A percentile compares a stretch with the other conserved stretches of the same genome.
Conservation (phyloP, 2,113 vertebrate species). For the Brachyhypopomus occidentalis region DNA sequence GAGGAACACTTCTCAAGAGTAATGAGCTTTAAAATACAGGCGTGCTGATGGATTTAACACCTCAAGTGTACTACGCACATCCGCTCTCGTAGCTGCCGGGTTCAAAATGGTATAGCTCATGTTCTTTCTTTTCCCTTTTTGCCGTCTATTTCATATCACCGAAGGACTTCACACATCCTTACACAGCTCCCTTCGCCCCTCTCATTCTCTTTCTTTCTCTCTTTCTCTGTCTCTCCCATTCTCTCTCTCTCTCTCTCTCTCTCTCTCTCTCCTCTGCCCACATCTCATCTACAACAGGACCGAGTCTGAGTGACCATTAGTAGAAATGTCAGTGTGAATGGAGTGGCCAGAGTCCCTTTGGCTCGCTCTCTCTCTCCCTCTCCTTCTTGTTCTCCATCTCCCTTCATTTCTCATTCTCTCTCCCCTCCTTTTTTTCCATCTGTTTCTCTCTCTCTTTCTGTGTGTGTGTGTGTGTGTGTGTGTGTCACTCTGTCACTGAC, state of each 20-base stretch:
- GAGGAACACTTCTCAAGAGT: neutral
- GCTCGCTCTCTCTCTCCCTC: neutral
- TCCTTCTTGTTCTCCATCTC: neutral
- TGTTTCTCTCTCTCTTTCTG: slow-evolving; percentile 55
- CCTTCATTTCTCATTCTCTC: neutral
- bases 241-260: slow-evolving; percentile 37
- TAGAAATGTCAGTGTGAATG: slow-evolving; percentile 42
- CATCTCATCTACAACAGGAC: slow-evolving; percentile 15
- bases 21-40: neutral
- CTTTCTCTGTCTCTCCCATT: slow-evolving; percentile 23
- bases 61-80: too few relatives aligned
- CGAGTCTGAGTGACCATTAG: slow-evolving; percentile 36
- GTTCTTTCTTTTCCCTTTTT: slow-evolving; percentile 16
- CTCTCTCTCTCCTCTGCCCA: slow-evolving; percentile 34
- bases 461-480: too few relatives aligned
- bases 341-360: slow-evolving; percentile 2
- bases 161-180: slow-evolving; percentile 15
- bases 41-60: too few relatives aligned
- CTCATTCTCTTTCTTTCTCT: neutral
- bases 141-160: slow-evolving; percentile 22
- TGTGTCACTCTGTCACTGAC: slow-evolving; percentile 1
- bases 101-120: too few relatives aligned
- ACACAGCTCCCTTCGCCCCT: neutral
- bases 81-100: too few relatives aligned
- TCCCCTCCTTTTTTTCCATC: slow-evolving; percentile 50